Percentiles rank a stretch among this genome's conserved stretches.
phyloP scores from a whole-genome alignment of 2,113 vertebrate species.

The Chitala chitala region DNA sequence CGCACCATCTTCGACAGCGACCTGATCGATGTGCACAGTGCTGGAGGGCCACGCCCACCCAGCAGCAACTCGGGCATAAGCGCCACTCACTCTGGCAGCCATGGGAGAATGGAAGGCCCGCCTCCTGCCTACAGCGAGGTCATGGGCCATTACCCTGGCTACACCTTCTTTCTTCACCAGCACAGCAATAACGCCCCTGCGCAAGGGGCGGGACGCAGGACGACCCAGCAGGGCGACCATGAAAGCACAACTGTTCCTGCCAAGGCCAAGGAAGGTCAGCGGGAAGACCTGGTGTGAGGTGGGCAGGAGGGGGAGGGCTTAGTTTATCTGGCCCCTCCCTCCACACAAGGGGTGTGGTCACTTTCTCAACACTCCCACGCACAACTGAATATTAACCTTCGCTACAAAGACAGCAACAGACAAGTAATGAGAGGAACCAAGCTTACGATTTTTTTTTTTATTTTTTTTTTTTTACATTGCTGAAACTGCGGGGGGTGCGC shows the following conservation, averaged over 20 bases:
- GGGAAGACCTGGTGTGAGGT: conserved; percentile 74
- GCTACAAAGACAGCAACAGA: conserved; percentile 46
- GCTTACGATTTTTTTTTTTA: conserved; percentile 69
- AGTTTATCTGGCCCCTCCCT: neutral
- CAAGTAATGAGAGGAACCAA: conserved; percentile 53
- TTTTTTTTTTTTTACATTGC: conserved; percentile 49
- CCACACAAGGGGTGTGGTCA: conserved; percentile 33
- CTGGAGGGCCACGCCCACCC: conserved; percentile 82
- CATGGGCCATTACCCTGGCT: conserved; percentile 82
- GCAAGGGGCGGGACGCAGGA: conserved; percentile 69
- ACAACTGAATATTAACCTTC: conserved; percentile 52
- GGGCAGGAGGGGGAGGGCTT: neutral
- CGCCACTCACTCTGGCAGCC: conserved; percentile 79
- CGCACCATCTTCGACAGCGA: conserved; percentile 96
- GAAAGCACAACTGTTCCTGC: conserved; percentile 82
- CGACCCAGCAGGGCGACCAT: conserved; percentile 74
- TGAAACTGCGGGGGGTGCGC: conserved; percentile 35
- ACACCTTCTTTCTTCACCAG: conserved; percentile 89
- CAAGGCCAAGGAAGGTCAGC: conserved; percentile 77
- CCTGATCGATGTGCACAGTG: conserved; percentile 80
- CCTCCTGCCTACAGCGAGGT: conserved; percentile 96
- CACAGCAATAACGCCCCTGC: conserved; percentile 75
- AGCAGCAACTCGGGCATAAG: conserved; percentile 96
- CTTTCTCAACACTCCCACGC: conserved; percentile 59
- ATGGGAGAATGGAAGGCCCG: conserved; percentile 83